Evolutionary conservation across 2,888 invertebrate genomes (phyloP), one percentile per base, ranked within the genome.

Genomic region (Pterostichus madidus): DNA sequence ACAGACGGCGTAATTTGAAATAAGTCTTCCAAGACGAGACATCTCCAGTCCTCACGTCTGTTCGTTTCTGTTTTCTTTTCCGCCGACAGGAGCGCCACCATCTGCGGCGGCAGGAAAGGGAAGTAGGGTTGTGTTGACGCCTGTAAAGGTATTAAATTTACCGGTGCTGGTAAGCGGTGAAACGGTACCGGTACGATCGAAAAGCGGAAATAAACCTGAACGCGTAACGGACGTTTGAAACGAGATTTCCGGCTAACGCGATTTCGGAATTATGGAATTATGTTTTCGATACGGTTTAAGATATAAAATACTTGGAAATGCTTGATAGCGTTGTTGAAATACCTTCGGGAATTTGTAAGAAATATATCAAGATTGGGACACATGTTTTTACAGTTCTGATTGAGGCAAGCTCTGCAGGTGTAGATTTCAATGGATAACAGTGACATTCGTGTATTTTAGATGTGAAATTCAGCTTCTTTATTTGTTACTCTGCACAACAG

Each of bases 1-100:
- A 59, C 44, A 71, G 68, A 71, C 68, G 13, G 68, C 59, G 77
- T 77, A 77, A 77, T 77, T 77, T 59, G 77, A 77, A 77, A 77
- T 77, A 77, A 77, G 77, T 77, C 77, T 77, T 71, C 68, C 15
- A 71, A 71, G 68, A 71, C 68, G 46, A 44, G 64, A 64, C 64
- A 8, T 32, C 35, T 5, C 44, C 68, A 56, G 68, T 71, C 15
- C 39, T 39, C 44, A 39, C 44, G 15, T 71, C 68, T 71, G 44
- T 71, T 17, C 13, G 6, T 13, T 52, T 13, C 24, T 56, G 56
- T 56, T 56, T 71, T 71, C 15, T 71, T 71, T 71, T 44, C 24
- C 39, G 13, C 4, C 39, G 13, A 17, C 68, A 17, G 56, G 15
- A 17, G 68, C 68, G 44, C 44, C 44, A 71, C 46, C 44, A 44